These are phyloP conservation scores for Teleopsis dalmanni DNA, from an alignment of 1,140 invertebrate genomes.

Conservation along the genomic window DNA sequence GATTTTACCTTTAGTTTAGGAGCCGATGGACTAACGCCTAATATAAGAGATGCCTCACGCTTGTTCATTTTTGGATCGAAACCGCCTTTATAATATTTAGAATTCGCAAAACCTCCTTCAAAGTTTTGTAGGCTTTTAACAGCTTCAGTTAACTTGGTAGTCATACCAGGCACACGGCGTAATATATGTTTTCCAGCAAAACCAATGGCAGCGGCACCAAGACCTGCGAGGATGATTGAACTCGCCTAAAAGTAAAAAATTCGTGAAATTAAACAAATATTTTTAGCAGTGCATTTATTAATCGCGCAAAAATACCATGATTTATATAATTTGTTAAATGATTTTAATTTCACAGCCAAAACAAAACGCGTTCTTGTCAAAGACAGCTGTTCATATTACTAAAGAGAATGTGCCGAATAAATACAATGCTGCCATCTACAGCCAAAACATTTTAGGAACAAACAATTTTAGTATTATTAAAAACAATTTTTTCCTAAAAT, in stretches of 20 bases:
- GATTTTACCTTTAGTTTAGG: conserved; percentile 65
- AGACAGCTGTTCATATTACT: no score
- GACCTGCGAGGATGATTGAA: conserved; percentile 66
- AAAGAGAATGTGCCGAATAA: no score
- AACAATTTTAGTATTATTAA: no score
- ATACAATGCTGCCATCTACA: no score
- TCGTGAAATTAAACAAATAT: no score
- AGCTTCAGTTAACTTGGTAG: conserved; percentile 67
- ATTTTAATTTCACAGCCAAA: no score
- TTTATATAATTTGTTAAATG: no score
- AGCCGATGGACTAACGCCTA: conserved; percentile 79
- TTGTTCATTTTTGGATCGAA: conserved; percentile 95
- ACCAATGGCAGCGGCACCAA: conserved; percentile 78
- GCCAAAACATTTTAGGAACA: no score
- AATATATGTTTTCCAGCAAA: conserved; percentile 75
- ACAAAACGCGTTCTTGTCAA: no score
- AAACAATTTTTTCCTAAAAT: no score
- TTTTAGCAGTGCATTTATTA: no score
- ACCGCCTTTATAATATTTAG: conserved; percentile 95
- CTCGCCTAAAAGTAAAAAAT: conserved; percentile 51
- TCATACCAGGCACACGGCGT: conserved; percentile 63
- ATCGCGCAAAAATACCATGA: no score
- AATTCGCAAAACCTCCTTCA: conserved; percentile 67
- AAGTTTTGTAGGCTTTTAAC: conserved; percentile 72
- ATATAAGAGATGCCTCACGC: conserved; percentile 85